These are phyloP conservation scores for Dromaius novaehollandiae DNA, from an alignment of 2,113 vertebrate genomes.

Conservation along the genomic window DNA sequence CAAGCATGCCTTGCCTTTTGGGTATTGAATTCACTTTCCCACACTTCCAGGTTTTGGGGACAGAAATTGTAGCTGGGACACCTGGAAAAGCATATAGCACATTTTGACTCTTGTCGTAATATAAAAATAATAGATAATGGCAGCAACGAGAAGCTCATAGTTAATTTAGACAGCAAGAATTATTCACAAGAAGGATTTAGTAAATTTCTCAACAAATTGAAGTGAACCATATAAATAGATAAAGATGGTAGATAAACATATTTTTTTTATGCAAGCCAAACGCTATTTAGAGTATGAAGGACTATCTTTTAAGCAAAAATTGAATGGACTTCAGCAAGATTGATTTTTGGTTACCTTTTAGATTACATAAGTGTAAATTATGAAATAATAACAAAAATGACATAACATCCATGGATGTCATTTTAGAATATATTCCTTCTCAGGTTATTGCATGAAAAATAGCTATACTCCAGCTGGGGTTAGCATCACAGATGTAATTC, in stretches of 20 bases:
- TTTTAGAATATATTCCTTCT: constrained; percentile 2
- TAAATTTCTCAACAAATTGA: neutral
- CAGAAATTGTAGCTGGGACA: neutral
- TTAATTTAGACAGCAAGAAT: neutral
- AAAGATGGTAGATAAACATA: neutral
- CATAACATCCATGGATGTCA: neutral
- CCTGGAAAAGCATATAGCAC: neutral
- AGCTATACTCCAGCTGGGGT: neutral
- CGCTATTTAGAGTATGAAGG: neutral
- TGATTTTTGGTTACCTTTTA: neutral
- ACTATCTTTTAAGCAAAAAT: neutral
- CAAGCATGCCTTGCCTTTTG: neutral
- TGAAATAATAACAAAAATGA: neutral
- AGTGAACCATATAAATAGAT: neutral
- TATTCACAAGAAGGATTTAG: neutral
- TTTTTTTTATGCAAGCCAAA: neutral
- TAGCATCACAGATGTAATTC: neutral
- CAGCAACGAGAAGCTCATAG: neutral
- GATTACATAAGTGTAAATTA: neutral
- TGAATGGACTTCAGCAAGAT: neutral
- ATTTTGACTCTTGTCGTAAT: neutral
- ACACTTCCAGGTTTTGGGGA: neutral
- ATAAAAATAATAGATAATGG: neutral
- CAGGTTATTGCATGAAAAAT: neutral
- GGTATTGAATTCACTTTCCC: neutral